Evolutionary conservation across 2,797 vertebrate species (phyloP), one percentile per base, ranked within the genome.

Genomic region (Microctenopoma stevenorrisi): DNA sequence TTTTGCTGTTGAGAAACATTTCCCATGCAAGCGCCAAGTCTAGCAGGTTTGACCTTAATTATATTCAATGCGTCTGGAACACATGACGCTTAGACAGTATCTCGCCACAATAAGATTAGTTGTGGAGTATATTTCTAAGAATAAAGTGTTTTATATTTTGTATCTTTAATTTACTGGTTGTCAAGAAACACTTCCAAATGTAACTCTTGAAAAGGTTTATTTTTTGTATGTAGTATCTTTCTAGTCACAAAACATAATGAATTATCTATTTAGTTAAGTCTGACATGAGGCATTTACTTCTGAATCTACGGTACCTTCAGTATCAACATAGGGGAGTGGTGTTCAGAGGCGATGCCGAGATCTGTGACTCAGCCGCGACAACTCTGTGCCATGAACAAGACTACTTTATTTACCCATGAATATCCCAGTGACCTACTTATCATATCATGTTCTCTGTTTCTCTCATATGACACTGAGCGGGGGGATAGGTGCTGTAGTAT

Each of bases 301-400:
- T 53, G 55, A 7, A 74, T 47, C 0, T 40, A 85, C 78, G 81
- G 83, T 58, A 72, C 49, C 35, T 49, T 44, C n/a, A 48, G 43
- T 28, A 66, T 46, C 46, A 68, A 47, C 53, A 16, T 50, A 35
- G 52, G 52, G 80, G 64, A 65, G 73, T 76, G 81, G 53, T 81
- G 77, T 51, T 55, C 18, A 49, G 47, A 67, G 74, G 75, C 5
- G 18, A 70, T 70, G 69, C 82, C 42, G 64, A 43, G 46, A 37
- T 51, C 50, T 63, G 49, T 86, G 86, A 88, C 72, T 89, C 84
- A 87, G 72, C 35, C 7, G 0, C 55, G 66, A 78, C 68, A 46
- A 26, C 54, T 33, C 60, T 53, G 15, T 15, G 49, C 58, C 30
- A 43, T 53, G 37, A 67, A 42, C 55, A 59, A 11, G 14, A 78